phyloP scores from a whole-genome alignment of 2,113 vertebrate genomes.

The Rhombomys opimus region DNA sequence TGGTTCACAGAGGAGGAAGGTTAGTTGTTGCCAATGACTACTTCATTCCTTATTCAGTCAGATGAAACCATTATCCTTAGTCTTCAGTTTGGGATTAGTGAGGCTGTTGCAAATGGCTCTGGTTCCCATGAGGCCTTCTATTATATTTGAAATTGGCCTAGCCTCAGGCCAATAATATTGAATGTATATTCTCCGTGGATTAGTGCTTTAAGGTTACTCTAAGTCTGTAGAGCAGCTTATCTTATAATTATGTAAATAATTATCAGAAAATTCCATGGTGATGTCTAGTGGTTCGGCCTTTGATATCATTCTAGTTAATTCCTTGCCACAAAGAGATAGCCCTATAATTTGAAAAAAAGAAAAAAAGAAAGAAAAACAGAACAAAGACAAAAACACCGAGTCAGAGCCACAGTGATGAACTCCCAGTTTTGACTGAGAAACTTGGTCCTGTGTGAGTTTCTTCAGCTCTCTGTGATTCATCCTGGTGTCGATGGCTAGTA shows the following conservation, averaged over 20 bases:
- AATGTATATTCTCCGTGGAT: background rate
- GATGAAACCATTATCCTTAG: background rate
- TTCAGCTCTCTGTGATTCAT: background rate
- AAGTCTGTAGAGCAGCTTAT: background rate
- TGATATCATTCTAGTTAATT: slow-evolving; percentile 1
- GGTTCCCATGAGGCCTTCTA: background rate
- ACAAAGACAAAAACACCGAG: background rate
- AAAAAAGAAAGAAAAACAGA: no score
- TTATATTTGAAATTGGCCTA: background rate
- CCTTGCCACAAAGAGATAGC: background rate
- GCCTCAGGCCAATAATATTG: background rate
- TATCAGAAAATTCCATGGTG: slow-evolving; percentile 8
- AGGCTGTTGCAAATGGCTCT: background rate
- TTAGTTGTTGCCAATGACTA: background rate
- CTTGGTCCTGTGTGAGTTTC: background rate
- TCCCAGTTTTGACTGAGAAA: slow-evolving; percentile 14
- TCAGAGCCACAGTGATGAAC: background rate
- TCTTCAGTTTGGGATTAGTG: slow-evolving; percentile 11
- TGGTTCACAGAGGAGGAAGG: background rate
- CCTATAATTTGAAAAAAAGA: background rate
- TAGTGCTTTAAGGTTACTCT: background rate
- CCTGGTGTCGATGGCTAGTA: background rate
- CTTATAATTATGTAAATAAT: background rate
- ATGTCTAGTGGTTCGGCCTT: background rate
- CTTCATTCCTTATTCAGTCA: slow-evolving; percentile 1